phyloP scores from a whole-genome alignment of 2,797 vertebrate species.

The Paedocypris micromegethes region DNA sequence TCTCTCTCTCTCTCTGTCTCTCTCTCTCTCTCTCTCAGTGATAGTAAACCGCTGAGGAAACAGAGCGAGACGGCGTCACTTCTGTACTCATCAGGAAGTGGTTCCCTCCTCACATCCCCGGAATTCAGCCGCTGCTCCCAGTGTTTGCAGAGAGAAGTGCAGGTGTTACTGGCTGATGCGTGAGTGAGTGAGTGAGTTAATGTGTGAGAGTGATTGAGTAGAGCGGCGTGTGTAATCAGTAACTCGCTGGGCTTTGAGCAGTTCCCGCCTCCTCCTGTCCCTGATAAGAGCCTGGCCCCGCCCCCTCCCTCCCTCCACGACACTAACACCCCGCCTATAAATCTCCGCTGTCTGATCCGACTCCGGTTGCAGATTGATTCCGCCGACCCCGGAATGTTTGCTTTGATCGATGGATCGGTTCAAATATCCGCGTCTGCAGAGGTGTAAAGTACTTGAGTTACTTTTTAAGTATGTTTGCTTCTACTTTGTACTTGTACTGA shows the following conservation, averaged over 20 bases:
- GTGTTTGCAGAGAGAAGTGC: no score
- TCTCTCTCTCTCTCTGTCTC: no score
- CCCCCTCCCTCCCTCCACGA: background rate
- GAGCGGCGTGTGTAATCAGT: slow-evolving; percentile 55
- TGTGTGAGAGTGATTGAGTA: slow-evolving; percentile 52
- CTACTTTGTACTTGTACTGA: no score
- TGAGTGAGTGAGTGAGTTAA: slow-evolving; percentile 32
- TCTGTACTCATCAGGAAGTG: no score
- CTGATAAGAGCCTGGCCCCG: slow-evolving; percentile 19
- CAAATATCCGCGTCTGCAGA: slow-evolving; percentile 34
- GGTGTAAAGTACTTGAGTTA: no score
- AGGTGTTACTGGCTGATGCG: slow-evolving; percentile 10
- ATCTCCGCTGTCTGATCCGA: slow-evolving; percentile 19
- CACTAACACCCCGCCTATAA: background rate
- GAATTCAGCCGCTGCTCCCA: no score
- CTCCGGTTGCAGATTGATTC: slow-evolving; percentile 60
- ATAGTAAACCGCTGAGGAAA: no score
- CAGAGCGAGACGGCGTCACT: no score
- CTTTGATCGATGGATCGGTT: slow-evolving; percentile 41
- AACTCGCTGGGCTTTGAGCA: slow-evolving; percentile 13
- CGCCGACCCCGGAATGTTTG: slow-evolving; percentile 14
- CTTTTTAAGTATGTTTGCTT: no score
- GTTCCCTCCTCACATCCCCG: no score
- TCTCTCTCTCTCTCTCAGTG: no score
- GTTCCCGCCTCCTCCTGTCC: no score